Percentiles rank a stretch among this genome's conserved stretches.
Conservation (phyloP, 2,888 invertebrate genomes). For the Melinopterus prodromus region DNA sequence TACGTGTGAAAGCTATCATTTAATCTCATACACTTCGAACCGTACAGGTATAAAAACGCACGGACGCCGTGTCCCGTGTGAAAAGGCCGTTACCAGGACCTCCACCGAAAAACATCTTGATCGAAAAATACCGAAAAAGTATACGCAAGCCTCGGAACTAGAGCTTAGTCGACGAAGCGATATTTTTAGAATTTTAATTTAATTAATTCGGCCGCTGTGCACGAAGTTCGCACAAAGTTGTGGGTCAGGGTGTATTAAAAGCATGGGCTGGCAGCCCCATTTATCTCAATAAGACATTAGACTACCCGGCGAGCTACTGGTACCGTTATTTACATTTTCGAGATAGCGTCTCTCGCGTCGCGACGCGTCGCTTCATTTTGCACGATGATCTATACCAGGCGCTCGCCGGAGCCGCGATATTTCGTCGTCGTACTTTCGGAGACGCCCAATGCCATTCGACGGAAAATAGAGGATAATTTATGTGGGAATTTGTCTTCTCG, state of each 20-base stretch:
- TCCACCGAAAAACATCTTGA: background rate
- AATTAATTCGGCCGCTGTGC: background rate
- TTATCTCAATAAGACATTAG: slow-evolving; percentile 4
- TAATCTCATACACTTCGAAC: too few relatives aligned
- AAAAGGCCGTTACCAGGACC: too few relatives aligned
- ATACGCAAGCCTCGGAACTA: background rate
- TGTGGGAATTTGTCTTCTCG: background rate
- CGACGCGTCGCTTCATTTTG: background rate
- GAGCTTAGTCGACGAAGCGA: background rate
- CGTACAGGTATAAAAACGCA: too few relatives aligned
- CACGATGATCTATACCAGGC: background rate
- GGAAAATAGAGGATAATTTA: background rate
- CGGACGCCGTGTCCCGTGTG: too few relatives aligned
- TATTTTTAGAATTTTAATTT: background rate
- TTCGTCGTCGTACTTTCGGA: background rate
- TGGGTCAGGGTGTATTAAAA: background rate
- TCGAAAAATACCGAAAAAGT: background rate
- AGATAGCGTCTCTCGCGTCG: background rate
- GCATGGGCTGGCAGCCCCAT: background rate
- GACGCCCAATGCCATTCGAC: background rate
- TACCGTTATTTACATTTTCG: background rate
- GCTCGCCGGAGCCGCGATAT: background rate
- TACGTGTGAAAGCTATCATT: too few relatives aligned
- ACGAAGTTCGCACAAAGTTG: background rate
- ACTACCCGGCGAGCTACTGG: background rate